Conservation (phyloP, 1,140 invertebrate genomes). For the Nymphalis io region DNA sequence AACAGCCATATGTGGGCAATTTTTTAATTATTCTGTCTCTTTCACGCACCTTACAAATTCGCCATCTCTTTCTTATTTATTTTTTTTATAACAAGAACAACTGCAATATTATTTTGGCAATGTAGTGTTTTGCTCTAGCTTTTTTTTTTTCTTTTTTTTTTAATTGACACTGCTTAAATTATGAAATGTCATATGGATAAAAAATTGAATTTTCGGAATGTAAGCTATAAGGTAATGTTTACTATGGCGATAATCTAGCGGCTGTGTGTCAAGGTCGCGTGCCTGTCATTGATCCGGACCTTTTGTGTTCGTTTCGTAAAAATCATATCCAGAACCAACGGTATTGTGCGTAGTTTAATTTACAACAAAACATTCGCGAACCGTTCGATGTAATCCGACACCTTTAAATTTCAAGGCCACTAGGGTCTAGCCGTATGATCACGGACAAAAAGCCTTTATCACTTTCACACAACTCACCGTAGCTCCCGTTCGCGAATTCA, state of each 20-base stretch:
- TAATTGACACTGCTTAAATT: neutral
- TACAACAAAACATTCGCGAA: slow-evolving; percentile 1
- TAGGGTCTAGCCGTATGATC: slow-evolving; percentile 1
- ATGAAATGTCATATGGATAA: too few species aligned
- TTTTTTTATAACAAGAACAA: too few species aligned
- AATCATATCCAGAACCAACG: neutral
- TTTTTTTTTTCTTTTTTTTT: neutral
- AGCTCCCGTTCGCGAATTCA: slow-evolving; percentile 63
- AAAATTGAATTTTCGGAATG: neutral
- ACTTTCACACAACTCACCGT: slow-evolving; percentile 70
- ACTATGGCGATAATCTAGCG: slow-evolving; percentile 16
- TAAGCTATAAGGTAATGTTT: slow-evolving; percentile 1
- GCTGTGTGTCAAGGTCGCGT: slow-evolving; percentile 30
- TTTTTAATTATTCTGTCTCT: too few species aligned
- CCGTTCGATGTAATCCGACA: slow-evolving; percentile 49
- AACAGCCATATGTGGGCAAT: too few species aligned
- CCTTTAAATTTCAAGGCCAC: slow-evolving; percentile 55
- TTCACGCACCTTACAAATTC: too few species aligned
- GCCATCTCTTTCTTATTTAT: too few species aligned
- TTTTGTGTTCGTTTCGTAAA: neutral
- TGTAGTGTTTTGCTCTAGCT: too few species aligned
- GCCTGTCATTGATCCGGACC: slow-evolving; percentile 20
- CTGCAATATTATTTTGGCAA: too few species aligned
- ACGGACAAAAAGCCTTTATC: slow-evolving; percentile 33
- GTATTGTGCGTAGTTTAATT: slow-evolving; percentile 27